phyloP scores from a whole-genome alignment of 2,797 vertebrate genomes.

The Bovichtus variegatus region DNA sequence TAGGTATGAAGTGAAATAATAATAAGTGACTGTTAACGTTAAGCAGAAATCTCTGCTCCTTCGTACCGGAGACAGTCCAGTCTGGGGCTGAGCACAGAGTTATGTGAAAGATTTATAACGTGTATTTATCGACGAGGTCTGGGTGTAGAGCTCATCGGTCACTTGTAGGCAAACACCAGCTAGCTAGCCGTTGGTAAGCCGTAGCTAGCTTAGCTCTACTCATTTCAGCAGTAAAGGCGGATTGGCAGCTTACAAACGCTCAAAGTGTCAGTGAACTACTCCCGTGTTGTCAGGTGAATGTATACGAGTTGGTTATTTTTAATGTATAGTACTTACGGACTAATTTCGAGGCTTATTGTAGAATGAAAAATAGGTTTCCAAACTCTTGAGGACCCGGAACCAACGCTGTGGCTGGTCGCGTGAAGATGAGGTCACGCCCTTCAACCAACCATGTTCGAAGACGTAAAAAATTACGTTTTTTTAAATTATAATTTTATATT shows the following conservation, averaged over 20 bases:
- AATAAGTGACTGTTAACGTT: no score
- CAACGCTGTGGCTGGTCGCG: slow-evolving; percentile 37
- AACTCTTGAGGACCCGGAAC: not conserved
- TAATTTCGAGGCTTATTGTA: not conserved
- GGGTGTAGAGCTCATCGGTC: no score
- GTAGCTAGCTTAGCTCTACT: not conserved
- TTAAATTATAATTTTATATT: no score
- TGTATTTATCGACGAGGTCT: not conserved
- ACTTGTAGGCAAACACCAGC: not conserved
- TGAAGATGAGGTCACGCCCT: slow-evolving; percentile 37
- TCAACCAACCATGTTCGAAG: not conserved
- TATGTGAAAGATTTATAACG: not conserved
- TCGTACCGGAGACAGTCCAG: not conserved
- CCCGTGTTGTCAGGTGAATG: rapidly evolving
- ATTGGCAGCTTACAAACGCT: rapidly evolving
- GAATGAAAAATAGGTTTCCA: not conserved
- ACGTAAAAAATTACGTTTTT: no score
- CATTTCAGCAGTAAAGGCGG: not conserved
- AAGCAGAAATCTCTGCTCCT: not conserved
- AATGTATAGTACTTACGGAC: slow-evolving; percentile 38
- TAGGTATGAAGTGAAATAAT: no score
- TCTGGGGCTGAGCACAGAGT: not conserved
- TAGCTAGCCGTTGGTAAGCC: slow-evolving; percentile 31
- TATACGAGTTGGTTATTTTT: not conserved
- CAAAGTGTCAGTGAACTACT: rapidly evolving